A percentile compares a stretch with the other conserved stretches of the same genome.
phyloP scores from a whole-genome alignment of 2,888 invertebrate genomes.

The Schrankia costaestrigalis region DNA sequence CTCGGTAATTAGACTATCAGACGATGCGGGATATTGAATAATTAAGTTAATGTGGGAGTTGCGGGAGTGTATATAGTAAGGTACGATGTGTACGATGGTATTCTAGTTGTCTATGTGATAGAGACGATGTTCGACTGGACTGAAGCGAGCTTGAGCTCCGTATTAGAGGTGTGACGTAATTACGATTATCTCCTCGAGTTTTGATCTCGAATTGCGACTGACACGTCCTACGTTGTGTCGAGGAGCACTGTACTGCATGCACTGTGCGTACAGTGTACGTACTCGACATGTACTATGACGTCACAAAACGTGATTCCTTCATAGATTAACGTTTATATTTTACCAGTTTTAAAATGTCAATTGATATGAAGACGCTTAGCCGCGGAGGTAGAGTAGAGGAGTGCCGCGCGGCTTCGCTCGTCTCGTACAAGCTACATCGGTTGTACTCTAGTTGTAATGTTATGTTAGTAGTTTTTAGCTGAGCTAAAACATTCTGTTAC shows the following conservation, averaged over 20 bases:
- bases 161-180: conserved; percentile 34
- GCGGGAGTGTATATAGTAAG: too few relatives aligned
- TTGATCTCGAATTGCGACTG: conserved; percentile 70
- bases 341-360: conserved; percentile 66
- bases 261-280: conserved; percentile 2
- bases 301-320: conserved; percentile 54
- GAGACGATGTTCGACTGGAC: conserved; percentile 34
- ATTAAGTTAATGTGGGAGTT: conserved; percentile 20
- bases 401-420: conserved; percentile 27
- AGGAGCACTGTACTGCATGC: conserved; percentile 6
- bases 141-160: conserved; percentile 26
- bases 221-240: conserved; percentile 12
- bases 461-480: conserved; percentile 67
- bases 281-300: conserved; percentile 6
- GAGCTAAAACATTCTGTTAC: conserved; percentile 64
- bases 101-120: conserved; percentile 49
- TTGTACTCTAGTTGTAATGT: conserved; percentile 66
- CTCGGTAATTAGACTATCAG: conserved; percentile 22
- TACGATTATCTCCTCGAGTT: conserved; percentile 40
- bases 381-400: conserved; percentile 14
- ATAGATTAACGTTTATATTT: conserved; percentile 65
- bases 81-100: conserved; percentile 38
- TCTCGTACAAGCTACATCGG: conserved; percentile 54
- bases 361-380: conserved; percentile 50
- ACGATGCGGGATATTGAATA: conserved; percentile 22